A percentile compares a stretch with the other conserved stretches of the same genome.
These are phyloP conservation scores for Hipposideros larvatus DNA, from an alignment of 2,797 vertebrate genomes.

Conservation along the genomic window DNA sequence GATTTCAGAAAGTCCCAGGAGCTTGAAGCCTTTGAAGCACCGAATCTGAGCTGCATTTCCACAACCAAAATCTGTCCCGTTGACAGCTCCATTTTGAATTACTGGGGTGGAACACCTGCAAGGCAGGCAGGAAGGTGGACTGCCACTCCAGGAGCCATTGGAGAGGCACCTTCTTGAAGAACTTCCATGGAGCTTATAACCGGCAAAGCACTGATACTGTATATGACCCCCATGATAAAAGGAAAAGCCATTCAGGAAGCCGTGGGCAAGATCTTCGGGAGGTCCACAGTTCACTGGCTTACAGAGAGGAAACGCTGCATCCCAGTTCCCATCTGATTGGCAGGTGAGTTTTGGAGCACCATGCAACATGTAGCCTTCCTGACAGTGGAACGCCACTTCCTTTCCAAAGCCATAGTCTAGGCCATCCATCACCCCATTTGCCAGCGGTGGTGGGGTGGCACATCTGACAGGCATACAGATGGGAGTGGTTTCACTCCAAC, in stretches of 20 bases:
- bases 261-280: conserved; percentile 95
- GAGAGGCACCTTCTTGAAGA: conserved; percentile 92
- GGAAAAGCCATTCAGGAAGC: conserved; percentile 94
- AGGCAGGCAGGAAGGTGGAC: conserved; percentile 91
- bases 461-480: conserved; percentile 91
- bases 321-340: conserved; percentile 93
- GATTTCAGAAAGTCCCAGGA: conserved; percentile 92
- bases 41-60: conserved; percentile 91
- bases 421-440: conserved; percentile 90
- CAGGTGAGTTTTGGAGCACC: conserved; percentile 90
- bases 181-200: conserved; percentile 93
- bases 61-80: conserved; percentile 91
- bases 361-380: conserved; percentile 91
- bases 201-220: conserved; percentile 95
- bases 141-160: conserved; percentile 93
- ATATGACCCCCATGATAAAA: conserved; percentile 92
- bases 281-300: conserved; percentile 92
- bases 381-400: conserved; percentile 92
- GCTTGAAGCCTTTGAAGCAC: conserved; percentile 93
- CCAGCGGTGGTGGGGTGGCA: conserved; percentile 85
- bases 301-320: conserved; percentile 91
- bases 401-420: conserved; percentile 91
- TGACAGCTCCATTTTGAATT: conserved; percentile 90
- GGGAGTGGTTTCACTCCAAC: conserved; percentile 92
- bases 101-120: conserved; percentile 91